phyloP scores from a whole-genome alignment of 2,888 invertebrate species.

The Lacanobia wlatinum region DNA sequence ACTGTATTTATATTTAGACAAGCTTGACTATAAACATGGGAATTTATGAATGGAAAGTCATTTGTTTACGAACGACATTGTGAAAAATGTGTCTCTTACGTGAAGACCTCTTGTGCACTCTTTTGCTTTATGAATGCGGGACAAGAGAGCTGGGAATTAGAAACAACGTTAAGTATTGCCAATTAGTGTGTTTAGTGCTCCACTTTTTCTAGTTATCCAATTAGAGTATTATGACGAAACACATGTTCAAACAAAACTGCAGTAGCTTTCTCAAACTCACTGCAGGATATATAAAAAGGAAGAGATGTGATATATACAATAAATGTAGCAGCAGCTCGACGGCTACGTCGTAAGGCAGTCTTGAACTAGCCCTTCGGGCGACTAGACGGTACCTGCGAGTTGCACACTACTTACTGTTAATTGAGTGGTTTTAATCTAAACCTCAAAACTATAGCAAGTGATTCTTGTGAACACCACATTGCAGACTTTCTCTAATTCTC shows the following conservation, averaged over 20 bases:
- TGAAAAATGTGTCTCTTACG: background rate
- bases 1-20: constrained; percentile 45
- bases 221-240: background rate
- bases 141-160: background rate
- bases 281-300: background rate
- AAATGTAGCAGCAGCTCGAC: too few relatives aligned
- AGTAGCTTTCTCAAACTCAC: background rate
- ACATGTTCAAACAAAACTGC: background rate
- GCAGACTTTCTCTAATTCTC: constrained; percentile 4
- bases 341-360: too few relatives aligned
- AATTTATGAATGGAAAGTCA: constrained; percentile 42
- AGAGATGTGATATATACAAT: too few relatives aligned
- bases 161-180: constrained; percentile 1
- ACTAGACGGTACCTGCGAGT: too few relatives aligned
- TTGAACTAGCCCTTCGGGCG: too few relatives aligned
- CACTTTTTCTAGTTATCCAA: background rate
- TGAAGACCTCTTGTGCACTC: background rate
- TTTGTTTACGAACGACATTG: constrained; percentile 10
- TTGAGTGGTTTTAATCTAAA: too few relatives aligned
- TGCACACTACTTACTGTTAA: too few relatives aligned
- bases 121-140: background rate
- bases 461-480: too few relatives aligned
- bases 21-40: constrained; percentile 30
- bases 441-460: too few relatives aligned
- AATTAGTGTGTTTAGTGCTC: constrained; percentile 9